These are phyloP conservation scores for Clarias fuscus DNA, from an alignment of 2,797 vertebrate species.

Conservation along the genomic window DNA sequence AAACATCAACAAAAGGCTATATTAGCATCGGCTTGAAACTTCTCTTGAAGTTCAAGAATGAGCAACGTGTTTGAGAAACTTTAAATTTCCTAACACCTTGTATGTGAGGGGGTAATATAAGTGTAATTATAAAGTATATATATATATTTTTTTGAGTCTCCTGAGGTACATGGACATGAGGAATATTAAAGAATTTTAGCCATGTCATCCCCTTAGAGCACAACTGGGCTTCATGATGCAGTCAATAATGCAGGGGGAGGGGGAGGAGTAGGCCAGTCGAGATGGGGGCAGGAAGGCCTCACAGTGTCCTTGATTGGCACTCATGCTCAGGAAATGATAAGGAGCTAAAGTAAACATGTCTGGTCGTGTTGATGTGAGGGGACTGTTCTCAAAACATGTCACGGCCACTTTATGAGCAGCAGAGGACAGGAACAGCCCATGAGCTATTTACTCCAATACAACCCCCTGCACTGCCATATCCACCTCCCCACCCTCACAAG, in stretches of 20 bases:
- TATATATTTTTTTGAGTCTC: background rate
- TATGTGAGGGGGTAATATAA: conserved; percentile 7
- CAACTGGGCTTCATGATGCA: background rate
- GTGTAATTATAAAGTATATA: too few relatives aligned
- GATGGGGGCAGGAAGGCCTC: conserved; percentile 33
- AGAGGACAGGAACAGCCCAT: conserved; percentile 34
- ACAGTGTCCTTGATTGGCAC: conserved; percentile 52
- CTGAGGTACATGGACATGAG: background rate
- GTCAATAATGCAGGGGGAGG: conserved; percentile 40
- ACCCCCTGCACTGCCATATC: background rate
- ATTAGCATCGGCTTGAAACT: background rate
- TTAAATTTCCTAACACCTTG: conserved; percentile 20
- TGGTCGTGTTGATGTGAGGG: conserved; percentile 44
- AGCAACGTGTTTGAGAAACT: conserved; percentile 23
- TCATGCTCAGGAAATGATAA: conserved; percentile 52
- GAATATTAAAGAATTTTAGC: background rate
- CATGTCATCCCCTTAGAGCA: background rate
- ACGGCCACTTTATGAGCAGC: conserved; percentile 33
- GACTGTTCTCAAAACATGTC: conserved; percentile 37
- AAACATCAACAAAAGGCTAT: too few relatives aligned
- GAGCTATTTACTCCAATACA: conserved; percentile 43
- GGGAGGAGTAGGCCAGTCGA: conserved; percentile 28
- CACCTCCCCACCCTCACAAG: conserved; percentile 6
- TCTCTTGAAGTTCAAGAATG: too few relatives aligned
- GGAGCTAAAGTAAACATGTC: conserved; percentile 56